Evolutionary conservation across 2,113 vertebrate species (phyloP).

Genomic region (Bufo gargarizans): DNA sequence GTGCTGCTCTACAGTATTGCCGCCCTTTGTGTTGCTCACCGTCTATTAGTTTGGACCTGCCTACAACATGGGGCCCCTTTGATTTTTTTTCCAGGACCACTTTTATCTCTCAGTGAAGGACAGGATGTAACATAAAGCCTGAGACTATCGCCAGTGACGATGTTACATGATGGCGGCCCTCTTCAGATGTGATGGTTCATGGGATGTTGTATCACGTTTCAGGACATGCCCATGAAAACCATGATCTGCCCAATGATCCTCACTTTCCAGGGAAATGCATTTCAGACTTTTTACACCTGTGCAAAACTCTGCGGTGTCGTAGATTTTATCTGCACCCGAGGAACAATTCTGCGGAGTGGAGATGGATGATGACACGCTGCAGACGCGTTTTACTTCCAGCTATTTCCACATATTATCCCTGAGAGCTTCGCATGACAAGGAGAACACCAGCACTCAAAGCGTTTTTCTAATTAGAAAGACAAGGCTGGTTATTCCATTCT

Average conservation of each 20-base stretch:
- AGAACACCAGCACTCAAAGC: background rate
- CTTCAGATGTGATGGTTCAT: too few species aligned
- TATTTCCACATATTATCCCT: background rate
- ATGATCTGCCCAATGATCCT: background rate
- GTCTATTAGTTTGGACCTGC: too few species aligned
- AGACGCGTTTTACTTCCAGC: background rate
- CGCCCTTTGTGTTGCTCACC: too few species aligned
- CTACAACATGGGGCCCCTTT: too few species aligned
- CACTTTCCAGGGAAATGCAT: background rate
- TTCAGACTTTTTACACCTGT: background rate
- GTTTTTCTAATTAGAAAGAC: background rate
- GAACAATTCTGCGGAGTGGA: background rate
- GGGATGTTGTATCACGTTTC: too few species aligned
- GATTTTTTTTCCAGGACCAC: too few species aligned
- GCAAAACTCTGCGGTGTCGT: background rate
- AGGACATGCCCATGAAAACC: background rate
- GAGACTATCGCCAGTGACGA: too few species aligned
- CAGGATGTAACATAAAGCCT: too few species aligned
- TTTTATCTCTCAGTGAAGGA: too few species aligned
- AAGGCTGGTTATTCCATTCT: background rate
- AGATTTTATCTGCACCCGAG: conserved; percentile 9
- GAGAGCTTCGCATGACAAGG: background rate
- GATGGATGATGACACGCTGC: background rate
- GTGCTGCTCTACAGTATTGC: too few species aligned
- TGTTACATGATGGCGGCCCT: too few species aligned